Evolutionary conservation across 2,797 vertebrate species (phyloP), one percentile per base, ranked within the genome.

Genomic region (Ptychobarbus kaznakovi): DNA sequence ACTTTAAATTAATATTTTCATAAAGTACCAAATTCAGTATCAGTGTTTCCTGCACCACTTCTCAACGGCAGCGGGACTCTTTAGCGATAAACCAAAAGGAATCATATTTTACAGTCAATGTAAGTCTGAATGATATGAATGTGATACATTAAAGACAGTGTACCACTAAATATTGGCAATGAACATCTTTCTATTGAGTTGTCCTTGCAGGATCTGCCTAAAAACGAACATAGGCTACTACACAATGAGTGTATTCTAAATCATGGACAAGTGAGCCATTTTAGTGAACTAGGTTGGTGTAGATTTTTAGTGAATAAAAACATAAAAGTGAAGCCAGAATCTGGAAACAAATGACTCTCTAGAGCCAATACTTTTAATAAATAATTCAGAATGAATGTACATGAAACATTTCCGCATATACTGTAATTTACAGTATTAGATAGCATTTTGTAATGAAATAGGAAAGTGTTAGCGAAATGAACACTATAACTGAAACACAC

Each of bases 161-260:
- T 32, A 32, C 25, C 61, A 65, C 0, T 25, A 44, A 73, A 25
- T 28, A 46, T 28, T 25, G 38, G 0, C 35, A 22, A 40, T 2
- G 11, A 12, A 40, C 32, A 40, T 69, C 2, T 69, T 22, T 40
- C 35, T 69, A 12, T 42, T 69, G 20, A 65, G 25, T 16, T 65
- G 63, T 65, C 63, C 61, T 65, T 65, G 61, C n/a, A 28, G 12
- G 61, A 25, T 65, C 61, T 28, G 61, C 61, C 61, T 65, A 72
- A 70, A 70, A 70, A 70, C 2, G 0, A 44, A n/a, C 69, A 32
- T 11, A 32, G 40, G 69, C 40, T 25, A 46, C 69, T 32, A 28
- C n/a, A 28, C n/a, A 63, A 28, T 28, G 5, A 15, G 25, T 63
- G 25, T 63, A 11, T 51, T 32, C 8, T 49, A 28, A 51, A 6